Evolutionary conservation across 2,888 invertebrate species (phyloP).

Genomic region (Drosophila nigricruria): DNA sequence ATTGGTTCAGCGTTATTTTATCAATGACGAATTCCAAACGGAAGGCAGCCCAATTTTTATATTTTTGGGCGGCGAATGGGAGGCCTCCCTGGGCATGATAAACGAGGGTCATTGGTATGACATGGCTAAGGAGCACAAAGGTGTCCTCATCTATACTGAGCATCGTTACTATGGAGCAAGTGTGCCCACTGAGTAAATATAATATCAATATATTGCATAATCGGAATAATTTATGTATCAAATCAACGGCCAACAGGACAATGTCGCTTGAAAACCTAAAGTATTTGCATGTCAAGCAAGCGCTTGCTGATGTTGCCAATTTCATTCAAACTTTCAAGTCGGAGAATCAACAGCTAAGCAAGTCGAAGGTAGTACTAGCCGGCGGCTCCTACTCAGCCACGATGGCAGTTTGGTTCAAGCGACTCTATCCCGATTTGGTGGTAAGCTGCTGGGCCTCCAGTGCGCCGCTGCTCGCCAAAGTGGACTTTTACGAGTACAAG

Average conservation of each 20-base stretch:
- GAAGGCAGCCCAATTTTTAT: slow-evolving; percentile 88
- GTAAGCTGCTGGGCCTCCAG: slow-evolving; percentile 88
- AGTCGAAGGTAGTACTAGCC: slow-evolving; percentile 86
- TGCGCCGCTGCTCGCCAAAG: slow-evolving; percentile 88
- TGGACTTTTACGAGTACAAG: slow-evolving; percentile 86
- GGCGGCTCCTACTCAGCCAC: slow-evolving; percentile 90
- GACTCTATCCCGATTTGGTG: slow-evolving; percentile 88
- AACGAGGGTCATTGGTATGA: slow-evolving; percentile 88
- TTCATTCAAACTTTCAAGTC: slow-evolving; percentile 87
- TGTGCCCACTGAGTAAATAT: slow-evolving; percentile 88
- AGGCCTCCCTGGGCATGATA: slow-evolving; percentile 87
- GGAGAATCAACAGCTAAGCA: slow-evolving; percentile 73
- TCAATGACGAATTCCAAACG: slow-evolving; percentile 85
- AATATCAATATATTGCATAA: accelerated
- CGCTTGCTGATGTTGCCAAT: slow-evolving; percentile 88
- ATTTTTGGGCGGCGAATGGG: slow-evolving; percentile 90
- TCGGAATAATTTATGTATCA: background rate
- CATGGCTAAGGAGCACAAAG: slow-evolving; percentile 87
- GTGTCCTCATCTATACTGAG: slow-evolving; percentile 90
- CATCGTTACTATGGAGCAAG: slow-evolving; percentile 93
- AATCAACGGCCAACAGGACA: slow-evolving; percentile 83
- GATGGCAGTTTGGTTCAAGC: slow-evolving; percentile 89
- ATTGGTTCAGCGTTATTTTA: slow-evolving; percentile 85
- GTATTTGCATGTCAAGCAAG: slow-evolving; percentile 88
- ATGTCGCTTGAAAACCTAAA: slow-evolving; percentile 87